Evolutionary conservation across 2,888 invertebrate genomes (phyloP).

Genomic region (Diploptera punctata): DNA sequence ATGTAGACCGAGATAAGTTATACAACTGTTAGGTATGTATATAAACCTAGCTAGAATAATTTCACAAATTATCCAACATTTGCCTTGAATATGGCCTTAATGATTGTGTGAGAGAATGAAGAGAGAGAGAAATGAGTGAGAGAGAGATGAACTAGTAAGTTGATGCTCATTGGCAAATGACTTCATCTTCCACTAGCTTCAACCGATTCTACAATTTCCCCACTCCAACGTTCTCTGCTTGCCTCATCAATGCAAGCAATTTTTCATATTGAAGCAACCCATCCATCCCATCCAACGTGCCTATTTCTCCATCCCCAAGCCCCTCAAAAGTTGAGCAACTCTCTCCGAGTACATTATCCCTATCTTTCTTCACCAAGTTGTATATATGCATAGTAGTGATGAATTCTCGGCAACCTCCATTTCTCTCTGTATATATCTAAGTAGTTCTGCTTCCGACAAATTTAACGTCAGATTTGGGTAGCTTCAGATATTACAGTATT

Average conservation of each 20-base stretch:
- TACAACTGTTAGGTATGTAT: background rate
- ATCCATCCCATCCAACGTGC: conserved; percentile 31
- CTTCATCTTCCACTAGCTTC: conserved; percentile 40
- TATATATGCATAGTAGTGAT: background rate
- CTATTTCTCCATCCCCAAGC: background rate
- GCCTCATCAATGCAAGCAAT: conserved; percentile 43
- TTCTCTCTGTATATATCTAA: too few species aligned
- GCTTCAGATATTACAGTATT: conserved; percentile 9
- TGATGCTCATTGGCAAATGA: conserved; percentile 43
- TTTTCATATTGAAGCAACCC: conserved; percentile 44
- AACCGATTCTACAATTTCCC: conserved; percentile 15
- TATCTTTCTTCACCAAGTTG: too few species aligned
- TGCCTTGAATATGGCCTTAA: conserved; percentile 55
- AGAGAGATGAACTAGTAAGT: conserved; percentile 19
- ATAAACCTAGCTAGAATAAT: conserved; percentile 50
- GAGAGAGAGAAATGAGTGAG: conserved; percentile 18
- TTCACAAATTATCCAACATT: conserved; percentile 53
- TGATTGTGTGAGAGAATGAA: conserved; percentile 34
- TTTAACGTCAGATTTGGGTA: conserved; percentile 36
- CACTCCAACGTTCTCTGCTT: conserved; percentile 32
- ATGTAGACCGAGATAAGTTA: too few species aligned
- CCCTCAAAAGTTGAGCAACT: conserved; percentile 20
- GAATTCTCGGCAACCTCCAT: background rate
- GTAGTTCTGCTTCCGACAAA: conserved; percentile 41
- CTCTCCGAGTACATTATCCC: conserved; percentile 7